Percentiles rank a stretch among this genome's conserved stretches.
These are phyloP conservation scores for Steatocranus sp. DNA, from an alignment of 2,797 vertebrate species.

Conservation along the genomic window DNA sequence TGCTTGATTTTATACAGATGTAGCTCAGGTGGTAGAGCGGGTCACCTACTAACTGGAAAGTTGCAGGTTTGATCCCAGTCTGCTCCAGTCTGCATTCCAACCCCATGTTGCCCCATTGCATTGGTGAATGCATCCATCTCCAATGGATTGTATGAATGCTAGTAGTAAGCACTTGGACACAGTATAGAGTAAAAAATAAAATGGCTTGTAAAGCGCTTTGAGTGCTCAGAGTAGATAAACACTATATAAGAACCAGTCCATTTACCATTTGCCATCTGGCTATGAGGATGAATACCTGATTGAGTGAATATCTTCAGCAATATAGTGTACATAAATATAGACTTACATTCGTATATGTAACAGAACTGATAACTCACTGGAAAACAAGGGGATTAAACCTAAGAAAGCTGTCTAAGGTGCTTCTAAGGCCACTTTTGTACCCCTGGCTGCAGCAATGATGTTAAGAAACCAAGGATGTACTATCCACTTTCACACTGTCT, in stretches of 20 bases:
- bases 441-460: not conserved
- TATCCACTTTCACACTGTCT: not conserved
- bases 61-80: not conserved
- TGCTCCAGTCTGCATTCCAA: not conserved
- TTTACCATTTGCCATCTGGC: not conserved
- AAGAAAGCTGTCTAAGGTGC: not conserved
- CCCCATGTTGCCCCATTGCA: not conserved
- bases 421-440: not conserved
- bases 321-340: not conserved
- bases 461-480: not conserved
- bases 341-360: not conserved
- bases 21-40: rapidly evolving
- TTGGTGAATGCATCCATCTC: not conserved
- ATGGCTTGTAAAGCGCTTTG: rapidly evolving
- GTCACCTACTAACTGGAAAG: rapidly evolving
- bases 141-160: not conserved
- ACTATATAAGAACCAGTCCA: not conserved
- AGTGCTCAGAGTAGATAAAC: not conserved
- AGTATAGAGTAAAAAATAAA: not conserved
- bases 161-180: not conserved
- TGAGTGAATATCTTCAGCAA: not conserved
- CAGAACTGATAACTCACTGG: not conserved
- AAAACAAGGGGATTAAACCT: not conserved
- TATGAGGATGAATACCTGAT: not conserved
- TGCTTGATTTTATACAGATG: not conserved